These are phyloP conservation scores for Gallirallus australis DNA, from an alignment of 2,797 vertebrate species.

Conservation along the genomic window DNA sequence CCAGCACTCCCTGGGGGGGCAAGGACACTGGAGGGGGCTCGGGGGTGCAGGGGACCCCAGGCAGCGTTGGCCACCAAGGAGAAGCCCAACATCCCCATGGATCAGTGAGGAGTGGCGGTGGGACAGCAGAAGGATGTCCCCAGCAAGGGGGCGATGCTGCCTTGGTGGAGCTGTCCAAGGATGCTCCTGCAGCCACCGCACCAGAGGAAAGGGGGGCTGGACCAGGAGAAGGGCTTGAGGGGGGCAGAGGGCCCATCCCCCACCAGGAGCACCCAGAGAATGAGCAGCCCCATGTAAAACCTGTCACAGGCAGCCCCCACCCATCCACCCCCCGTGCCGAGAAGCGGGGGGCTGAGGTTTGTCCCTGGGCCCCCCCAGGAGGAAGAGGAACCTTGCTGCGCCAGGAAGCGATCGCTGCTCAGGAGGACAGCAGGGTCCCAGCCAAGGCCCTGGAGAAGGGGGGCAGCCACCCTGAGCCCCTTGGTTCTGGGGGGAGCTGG, in stretches of 20 bases:
- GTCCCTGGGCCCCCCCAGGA: not conserved
- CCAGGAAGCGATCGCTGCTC: not conserved
- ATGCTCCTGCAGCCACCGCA: accelerated
- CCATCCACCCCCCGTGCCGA: accelerated
- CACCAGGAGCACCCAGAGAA: accelerated
- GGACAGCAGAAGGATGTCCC: conserved; percentile 58
- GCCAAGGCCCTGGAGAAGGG: conserved; percentile 19
- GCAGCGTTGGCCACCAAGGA: not conserved
- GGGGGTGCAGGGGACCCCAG: not conserved
- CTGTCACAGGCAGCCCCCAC: accelerated
- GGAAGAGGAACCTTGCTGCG: not conserved
- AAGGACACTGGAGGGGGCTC: accelerated
- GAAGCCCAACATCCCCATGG: conserved; percentile 71
- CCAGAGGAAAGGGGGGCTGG: not conserved
- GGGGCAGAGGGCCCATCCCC: accelerated
- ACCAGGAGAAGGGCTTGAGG: accelerated
- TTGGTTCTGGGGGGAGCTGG: conserved; percentile 54
- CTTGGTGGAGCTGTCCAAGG: accelerated
- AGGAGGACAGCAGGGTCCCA: not conserved
- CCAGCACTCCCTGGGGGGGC: accelerated
- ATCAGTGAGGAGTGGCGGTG: conserved; percentile 23
- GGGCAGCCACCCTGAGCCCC: conserved; percentile 55
- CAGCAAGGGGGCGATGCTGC: conserved; percentile 22
- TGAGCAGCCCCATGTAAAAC: not conserved
- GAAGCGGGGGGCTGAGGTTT: not conserved